Evolutionary conservation across 2,113 vertebrate species (phyloP).

Genomic region (Alligator mississippiensis): DNA sequence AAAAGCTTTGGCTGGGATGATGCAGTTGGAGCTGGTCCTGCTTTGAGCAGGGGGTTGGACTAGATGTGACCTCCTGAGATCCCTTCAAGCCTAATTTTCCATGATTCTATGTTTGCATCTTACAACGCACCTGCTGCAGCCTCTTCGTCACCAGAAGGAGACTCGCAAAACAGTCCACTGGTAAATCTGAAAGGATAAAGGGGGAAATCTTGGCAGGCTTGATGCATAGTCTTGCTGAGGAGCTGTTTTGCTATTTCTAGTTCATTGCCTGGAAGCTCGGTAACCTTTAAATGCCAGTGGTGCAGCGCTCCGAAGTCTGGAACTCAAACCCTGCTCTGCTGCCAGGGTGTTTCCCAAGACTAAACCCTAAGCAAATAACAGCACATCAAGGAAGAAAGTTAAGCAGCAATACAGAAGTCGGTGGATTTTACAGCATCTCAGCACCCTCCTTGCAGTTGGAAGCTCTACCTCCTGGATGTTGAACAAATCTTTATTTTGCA

Average conservation of each 20-base stretch:
- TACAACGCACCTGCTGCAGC: not conserved
- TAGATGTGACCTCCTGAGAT: too few relatives aligned
- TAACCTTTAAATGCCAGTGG: slow-evolving; percentile 40
- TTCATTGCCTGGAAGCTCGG: not conserved
- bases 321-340: not conserved
- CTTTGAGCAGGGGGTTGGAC: too few relatives aligned
- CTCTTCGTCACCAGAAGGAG: not conserved
- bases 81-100: too few relatives aligned
- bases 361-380: not conserved
- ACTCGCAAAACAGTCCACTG: not conserved
- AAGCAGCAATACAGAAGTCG: not conserved
- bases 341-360: slow-evolving; percentile 48
- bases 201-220: not conserved
- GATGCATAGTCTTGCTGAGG: not conserved
- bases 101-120: not conserved
- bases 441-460: not conserved
- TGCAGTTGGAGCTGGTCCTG: too few relatives aligned
- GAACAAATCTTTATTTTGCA: not conserved
- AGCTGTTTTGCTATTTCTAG: slow-evolving; percentile 46
- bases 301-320: not conserved
- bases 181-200: not conserved
- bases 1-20: too few relatives aligned
- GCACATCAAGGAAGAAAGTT: not conserved
- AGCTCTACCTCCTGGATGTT: not conserved
- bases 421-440: not conserved